Percentiles rank a stretch among this genome's conserved stretches.
Conservation (phyloP, 2,888 invertebrate genomes). For the Rhaphigaster nebulosa region DNA sequence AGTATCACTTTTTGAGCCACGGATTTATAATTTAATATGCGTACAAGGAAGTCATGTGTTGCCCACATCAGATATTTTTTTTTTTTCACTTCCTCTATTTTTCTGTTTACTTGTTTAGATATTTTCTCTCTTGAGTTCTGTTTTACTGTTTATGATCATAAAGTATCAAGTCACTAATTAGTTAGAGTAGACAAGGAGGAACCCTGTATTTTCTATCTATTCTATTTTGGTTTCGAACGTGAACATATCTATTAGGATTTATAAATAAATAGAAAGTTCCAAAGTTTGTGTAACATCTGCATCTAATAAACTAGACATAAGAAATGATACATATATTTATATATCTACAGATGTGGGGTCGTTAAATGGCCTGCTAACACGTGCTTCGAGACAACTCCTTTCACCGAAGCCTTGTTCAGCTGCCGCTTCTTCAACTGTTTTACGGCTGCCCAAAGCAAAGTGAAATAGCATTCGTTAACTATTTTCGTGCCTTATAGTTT, state of each 20-base stretch:
- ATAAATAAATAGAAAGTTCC: conserved; percentile 1
- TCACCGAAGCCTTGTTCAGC: conserved; percentile 48
- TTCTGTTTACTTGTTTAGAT: too few species aligned
- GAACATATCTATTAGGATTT: not conserved
- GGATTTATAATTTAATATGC: too few species aligned
- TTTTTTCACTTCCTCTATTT: too few species aligned
- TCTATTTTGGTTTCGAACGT: not conserved
- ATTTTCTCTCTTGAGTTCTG: too few species aligned
- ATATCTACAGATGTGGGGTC: conserved; percentile 44
- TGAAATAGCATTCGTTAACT: conserved; percentile 54
- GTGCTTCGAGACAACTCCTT: conserved; percentile 42
- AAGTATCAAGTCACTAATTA: not conserved
- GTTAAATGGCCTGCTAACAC: conserved; percentile 44
- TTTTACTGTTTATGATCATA: not conserved
- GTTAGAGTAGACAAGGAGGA: not conserved
- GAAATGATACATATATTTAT: conserved; percentile 36
- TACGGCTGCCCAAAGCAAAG: conserved; percentile 47
- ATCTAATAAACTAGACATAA: conserved; percentile 18
- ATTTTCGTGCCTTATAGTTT: conserved; percentile 45
- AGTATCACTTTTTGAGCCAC: too few species aligned
- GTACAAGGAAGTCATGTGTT: too few species aligned
- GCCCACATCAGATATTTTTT: too few species aligned
- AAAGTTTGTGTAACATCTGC: not conserved
- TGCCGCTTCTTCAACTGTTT: conserved; percentile 48
- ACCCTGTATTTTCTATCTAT: not conserved